A percentile compares a stretch with the other conserved stretches of the same genome.
Conservation (phyloP, 2,888 invertebrate species). For the Ernsta delagoae region DNA sequence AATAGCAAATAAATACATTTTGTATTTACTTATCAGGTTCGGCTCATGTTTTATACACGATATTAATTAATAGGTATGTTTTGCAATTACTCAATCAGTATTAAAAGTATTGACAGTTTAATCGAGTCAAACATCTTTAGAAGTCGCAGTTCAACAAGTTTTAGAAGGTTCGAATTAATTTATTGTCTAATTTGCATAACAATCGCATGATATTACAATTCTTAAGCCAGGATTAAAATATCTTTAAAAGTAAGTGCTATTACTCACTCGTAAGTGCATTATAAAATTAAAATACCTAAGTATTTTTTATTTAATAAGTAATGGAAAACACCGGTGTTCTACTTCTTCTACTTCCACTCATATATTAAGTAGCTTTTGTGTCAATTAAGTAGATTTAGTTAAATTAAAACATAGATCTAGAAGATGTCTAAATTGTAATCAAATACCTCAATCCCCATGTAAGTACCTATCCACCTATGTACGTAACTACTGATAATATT, state of each 20-base stretch:
- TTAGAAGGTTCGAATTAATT: constrained; percentile 26
- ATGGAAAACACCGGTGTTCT: too few species aligned
- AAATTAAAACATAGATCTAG: too few species aligned
- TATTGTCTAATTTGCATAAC: constrained; percentile 25
- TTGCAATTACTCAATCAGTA: constrained; percentile 38
- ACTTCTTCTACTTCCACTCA: too few species aligned
- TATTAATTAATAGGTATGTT: constrained; percentile 22
- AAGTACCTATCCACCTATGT: neutral
- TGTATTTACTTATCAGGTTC: neutral
- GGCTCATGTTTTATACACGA: neutral
- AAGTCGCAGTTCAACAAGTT: constrained; percentile 27
- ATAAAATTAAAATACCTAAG: constrained; percentile 4
- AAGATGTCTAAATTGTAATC: too few species aligned
- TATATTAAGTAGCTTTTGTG: too few species aligned
- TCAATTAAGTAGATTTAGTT: too few species aligned
- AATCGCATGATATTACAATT: constrained; percentile 25
- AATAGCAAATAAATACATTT: neutral
- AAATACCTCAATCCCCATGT: too few species aligned
- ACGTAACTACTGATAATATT: too few species aligned
- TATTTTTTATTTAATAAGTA: too few species aligned
- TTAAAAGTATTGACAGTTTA: constrained; percentile 38
- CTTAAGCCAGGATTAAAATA: constrained; percentile 15
- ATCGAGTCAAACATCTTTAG: constrained; percentile 33
- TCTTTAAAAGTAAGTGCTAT: constrained; percentile 6
- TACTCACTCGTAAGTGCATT: constrained; percentile 5